A percentile compares a stretch with the other conserved stretches of the same genome.
These are phyloP conservation scores for Pteria penguin DNA, from an alignment of 2,888 invertebrate genomes.

Conservation along the genomic window DNA sequence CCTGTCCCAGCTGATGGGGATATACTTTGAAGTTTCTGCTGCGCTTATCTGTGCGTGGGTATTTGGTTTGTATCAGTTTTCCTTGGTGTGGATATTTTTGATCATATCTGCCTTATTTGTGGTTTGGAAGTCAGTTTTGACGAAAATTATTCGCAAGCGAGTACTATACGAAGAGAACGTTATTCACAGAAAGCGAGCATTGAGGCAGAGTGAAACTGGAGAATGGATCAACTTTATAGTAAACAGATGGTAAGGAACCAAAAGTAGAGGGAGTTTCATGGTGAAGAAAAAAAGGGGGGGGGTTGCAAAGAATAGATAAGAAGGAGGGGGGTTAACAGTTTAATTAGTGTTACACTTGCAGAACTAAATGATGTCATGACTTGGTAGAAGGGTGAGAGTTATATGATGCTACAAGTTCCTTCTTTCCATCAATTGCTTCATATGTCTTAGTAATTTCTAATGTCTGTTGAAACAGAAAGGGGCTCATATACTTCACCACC, in stretches of 20 bases:
- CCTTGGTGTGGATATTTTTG: constrained; percentile 76
- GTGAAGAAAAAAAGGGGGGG: too few species aligned
- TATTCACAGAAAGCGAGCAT: constrained; percentile 81
- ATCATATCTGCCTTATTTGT: constrained; percentile 72
- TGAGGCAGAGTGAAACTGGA: constrained; percentile 82
- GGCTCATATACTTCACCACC: too few species aligned
- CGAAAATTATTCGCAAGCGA: constrained; percentile 69
- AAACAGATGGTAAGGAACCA: constrained; percentile 81
- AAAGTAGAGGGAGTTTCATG: too few species aligned
- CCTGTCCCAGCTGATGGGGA: constrained; percentile 65
- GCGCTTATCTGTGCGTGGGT: constrained; percentile 71
- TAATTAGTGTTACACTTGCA: too few species aligned
- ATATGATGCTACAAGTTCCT: too few species aligned
- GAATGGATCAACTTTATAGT: constrained; percentile 83
- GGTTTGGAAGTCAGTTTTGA: constrained; percentile 75
- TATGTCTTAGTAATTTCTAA: too few species aligned
- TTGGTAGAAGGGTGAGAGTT: too few species aligned
- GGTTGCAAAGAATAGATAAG: too few species aligned
- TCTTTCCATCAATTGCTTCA: too few species aligned
- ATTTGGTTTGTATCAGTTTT: constrained; percentile 70
- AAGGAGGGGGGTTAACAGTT: too few species aligned
- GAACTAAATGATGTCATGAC: too few species aligned
- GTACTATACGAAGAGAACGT: constrained; percentile 74
- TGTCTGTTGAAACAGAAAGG: too few species aligned
- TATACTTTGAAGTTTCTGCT: constrained; percentile 75